Evolutionary conservation across 2,797 vertebrate genomes (phyloP).

Genomic region (Adrianichthys oophorus): DNA sequence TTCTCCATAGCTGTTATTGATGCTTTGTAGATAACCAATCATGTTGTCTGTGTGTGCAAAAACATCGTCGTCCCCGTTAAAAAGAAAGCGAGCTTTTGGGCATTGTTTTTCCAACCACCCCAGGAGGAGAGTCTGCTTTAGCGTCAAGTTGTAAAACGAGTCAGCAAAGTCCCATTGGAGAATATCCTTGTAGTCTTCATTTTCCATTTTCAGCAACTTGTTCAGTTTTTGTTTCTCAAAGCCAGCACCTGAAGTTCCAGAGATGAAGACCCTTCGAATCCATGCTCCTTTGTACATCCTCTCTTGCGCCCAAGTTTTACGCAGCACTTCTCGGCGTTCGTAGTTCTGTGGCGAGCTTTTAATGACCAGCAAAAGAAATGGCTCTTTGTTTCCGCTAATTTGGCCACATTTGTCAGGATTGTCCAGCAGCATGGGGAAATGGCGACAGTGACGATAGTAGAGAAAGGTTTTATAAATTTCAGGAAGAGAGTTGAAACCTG

Average conservation of each 20-base stretch:
- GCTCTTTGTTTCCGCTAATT: constrained; percentile 19
- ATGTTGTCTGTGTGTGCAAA: constrained; percentile 83
- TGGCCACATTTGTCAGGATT: constrained; percentile 73
- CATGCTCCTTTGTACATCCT: constrained; percentile 50
- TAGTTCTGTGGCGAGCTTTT: constrained; percentile 82
- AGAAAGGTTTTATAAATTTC: constrained; percentile 73
- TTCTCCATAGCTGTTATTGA: constrained; percentile 30
- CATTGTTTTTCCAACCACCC: constrained; percentile 78
- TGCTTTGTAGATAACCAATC: constrained; percentile 61
- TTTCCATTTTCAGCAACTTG: constrained; percentile 76
- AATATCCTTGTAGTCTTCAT: constrained; percentile 68
- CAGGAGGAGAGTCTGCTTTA: constrained; percentile 86
- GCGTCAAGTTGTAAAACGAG: constrained; percentile 86
- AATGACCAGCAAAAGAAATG: constrained; percentile 84
- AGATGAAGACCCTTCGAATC: constrained; percentile 79
- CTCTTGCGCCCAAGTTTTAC: constrained; percentile 84
- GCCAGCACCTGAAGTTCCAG: constrained; percentile 31
- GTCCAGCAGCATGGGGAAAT: constrained; percentile 70
- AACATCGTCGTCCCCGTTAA: constrained; percentile 84
- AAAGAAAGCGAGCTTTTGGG: constrained; percentile 67
- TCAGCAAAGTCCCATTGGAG: constrained; percentile 86
- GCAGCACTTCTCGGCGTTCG: constrained; percentile 78
- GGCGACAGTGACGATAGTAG: constrained; percentile 77
- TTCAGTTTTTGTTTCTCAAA: constrained; percentile 61
- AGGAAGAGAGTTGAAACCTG: constrained; percentile 67